A percentile compares a stretch with the other conserved stretches of the same genome.
phyloP scores from a whole-genome alignment of 2,888 invertebrate genomes.

The Nomada fucata region DNA sequence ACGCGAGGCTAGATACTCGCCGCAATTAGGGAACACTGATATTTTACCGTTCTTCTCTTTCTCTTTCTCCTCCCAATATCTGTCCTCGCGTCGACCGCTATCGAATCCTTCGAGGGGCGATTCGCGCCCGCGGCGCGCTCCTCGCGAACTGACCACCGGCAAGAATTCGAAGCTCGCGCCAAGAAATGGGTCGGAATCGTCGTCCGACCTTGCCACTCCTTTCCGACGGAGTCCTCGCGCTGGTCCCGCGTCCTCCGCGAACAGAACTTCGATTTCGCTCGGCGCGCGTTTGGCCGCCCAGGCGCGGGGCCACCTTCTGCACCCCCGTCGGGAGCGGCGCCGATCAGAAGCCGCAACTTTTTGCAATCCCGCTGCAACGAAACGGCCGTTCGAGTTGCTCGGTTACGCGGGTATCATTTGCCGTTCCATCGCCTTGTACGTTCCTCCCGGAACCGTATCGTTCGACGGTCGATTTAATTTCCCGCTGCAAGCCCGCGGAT shows the following conservation, averaged over 20 bases:
- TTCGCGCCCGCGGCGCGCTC: not conserved
- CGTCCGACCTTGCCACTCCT: not conserved
- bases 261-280: not conserved
- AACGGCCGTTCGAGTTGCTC: too few relatives aligned
- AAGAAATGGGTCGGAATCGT: not conserved
- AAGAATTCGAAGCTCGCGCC: conserved; percentile 1
- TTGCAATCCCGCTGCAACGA: not conserved
- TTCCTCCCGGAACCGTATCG: too few relatives aligned
- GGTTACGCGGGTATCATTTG: too few relatives aligned
- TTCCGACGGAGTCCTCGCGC: not conserved
- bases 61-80: conserved; percentile 8
- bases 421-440: too few relatives aligned
- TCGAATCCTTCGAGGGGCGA: not conserved
- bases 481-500: not conserved
- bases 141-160: conserved; percentile 18
- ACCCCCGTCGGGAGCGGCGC: not conserved
- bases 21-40: conserved; percentile 81
- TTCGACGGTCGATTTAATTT: not conserved
- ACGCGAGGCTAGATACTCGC: conserved; percentile 70
- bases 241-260: not conserved
- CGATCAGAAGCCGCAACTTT: conserved; percentile 18
- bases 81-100: not conserved
- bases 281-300: too few relatives aligned
- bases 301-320: too few relatives aligned
- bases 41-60: conserved; percentile 78